Conservation (phyloP, 1,140 invertebrate genomes). For the Microplitis demolitor region DNA sequence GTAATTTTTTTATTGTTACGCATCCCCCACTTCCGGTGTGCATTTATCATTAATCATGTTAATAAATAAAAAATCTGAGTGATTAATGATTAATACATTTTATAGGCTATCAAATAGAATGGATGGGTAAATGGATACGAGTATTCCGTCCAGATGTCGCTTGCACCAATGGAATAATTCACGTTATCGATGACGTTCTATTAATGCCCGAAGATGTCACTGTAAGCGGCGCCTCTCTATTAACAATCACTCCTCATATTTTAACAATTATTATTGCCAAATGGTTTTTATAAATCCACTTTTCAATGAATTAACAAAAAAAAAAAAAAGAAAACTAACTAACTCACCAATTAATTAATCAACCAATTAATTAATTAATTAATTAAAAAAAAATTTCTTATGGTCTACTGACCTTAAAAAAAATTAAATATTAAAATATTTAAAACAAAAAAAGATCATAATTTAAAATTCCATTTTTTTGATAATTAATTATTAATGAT, state of each 20-base stretch:
- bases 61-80: neutral
- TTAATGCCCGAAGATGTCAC: constrained; percentile 82
- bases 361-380: too few relatives aligned
- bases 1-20: too few relatives aligned
- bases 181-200: constrained; percentile 86
- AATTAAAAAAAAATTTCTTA: too few relatives aligned
- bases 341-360: too few relatives aligned
- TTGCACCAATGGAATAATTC: constrained; percentile 92
- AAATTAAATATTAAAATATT: too few relatives aligned
- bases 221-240: constrained; percentile 65
- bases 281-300: constrained; percentile 53
- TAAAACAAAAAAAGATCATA: too few relatives aligned
- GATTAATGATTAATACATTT: constrained; percentile 17
- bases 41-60: neutral
- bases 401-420: too few relatives aligned
- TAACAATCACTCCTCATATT: constrained; percentile 50
- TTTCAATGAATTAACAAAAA: neutral
- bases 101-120: constrained; percentile 80
- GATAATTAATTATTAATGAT: too few relatives aligned
- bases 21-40: neutral
- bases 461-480: too few relatives aligned
- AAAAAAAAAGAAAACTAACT: too few relatives aligned
- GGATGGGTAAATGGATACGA: constrained; percentile 80
- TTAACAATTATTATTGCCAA: constrained; percentile 57
- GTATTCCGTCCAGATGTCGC: constrained; percentile 88